Base-by-base conservation (phyloP, 2,113 vertebrate species). In the Grus americana region DNA sequence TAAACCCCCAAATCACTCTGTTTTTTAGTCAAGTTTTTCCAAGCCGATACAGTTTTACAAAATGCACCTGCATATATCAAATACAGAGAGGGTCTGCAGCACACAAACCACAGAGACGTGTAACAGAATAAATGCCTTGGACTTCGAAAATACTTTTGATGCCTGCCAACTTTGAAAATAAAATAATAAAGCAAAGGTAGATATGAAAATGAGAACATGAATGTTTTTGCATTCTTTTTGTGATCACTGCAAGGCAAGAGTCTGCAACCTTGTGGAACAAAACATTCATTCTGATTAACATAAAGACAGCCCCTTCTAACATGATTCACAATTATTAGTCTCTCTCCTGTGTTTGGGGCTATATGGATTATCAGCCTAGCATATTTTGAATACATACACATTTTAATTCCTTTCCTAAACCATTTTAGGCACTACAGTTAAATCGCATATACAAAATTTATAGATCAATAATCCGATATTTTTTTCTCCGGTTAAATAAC, bases 291-390 rank as follows among this genome's bases (percentile, higher is more conserved):
- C 79, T 82, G 79, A 93, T 92, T 95, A 92, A 92, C 92, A 97
- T 90, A 95, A 86, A 93, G 68, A 92, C 91, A 96, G 80, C 84
- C 80, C 88, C 82, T 95, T 95, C 86, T 92, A 94, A 95, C 71
- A 38, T 87, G 94, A 89, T 94, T 97, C 96, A 97, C 92, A 93
- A 92, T 95, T 96, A 96, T 88, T 97, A 95, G 94, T 95, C 87
- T 80, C 92, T 94, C 68, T 95, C 88, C 85, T 90, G 82, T 96
- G 96, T 95, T 96, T 91, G 92, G 95, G 94, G 79, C 91, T 96
- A 88, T 75, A 93, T 90, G 87, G 88, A 97, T 97, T 92, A 97
- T 94, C 93, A 97, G 79, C 85, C 94, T 87, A 78, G 70, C 79
- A 55, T 93, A 90, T 92, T 92, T 80, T 91, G 79, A 96, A 92